Conservation (phyloP, 2,797 vertebrate genomes). For the Epinephelus malabaricus region DNA sequence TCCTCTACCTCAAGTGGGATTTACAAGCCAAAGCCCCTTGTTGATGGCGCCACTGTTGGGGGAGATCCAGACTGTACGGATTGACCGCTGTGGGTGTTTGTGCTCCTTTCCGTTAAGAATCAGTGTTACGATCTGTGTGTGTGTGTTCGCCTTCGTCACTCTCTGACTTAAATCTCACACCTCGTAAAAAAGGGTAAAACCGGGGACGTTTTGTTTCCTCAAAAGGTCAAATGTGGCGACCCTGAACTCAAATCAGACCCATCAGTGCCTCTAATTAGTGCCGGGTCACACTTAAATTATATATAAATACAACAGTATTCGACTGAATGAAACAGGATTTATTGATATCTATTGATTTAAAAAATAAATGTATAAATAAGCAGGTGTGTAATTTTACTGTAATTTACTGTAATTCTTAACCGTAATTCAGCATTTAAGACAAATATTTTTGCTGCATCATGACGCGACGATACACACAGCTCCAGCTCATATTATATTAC, state of each 20-base stretch:
- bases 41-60: conserved; percentile 34
- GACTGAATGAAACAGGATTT: no score
- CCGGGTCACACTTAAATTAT: neutral
- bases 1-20: conserved; percentile 35
- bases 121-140: neutral
- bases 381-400: no score
- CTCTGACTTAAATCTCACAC: neutral
- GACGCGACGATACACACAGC: neutral
- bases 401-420: neutral
- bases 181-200: neutral
- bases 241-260: neutral
- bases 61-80: conserved; percentile 34
- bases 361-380: no score
- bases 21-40: conserved; percentile 46
- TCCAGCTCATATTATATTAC: neutral
- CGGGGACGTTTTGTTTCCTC: accelerated
- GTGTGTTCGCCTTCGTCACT: neutral
- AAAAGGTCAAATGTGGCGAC: conserved; percentile 8
- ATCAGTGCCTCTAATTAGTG: neutral
- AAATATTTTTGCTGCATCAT: neutral
- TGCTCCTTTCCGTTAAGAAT: neutral
- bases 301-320: neutral
- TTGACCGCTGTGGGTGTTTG: neutral
- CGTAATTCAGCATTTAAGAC: neutral
- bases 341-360: no score